These are phyloP conservation scores for Cyanocitta stelleri DNA, from an alignment of 2,113 vertebrate species.

Conservation along the genomic window DNA sequence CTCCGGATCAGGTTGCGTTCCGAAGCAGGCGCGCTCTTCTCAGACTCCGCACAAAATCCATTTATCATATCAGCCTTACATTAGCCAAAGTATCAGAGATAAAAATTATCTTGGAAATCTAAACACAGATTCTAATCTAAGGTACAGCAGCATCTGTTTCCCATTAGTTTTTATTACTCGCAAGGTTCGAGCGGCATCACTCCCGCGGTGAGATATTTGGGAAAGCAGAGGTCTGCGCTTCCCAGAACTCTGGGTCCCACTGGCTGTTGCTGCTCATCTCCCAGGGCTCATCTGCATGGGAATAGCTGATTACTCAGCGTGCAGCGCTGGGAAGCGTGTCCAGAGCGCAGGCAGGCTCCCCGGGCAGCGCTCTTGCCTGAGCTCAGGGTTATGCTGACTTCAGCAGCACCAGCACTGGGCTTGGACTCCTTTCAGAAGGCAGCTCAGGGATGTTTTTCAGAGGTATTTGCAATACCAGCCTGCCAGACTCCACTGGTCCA, in stretches of 20 bases:
- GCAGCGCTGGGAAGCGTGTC: neutral
- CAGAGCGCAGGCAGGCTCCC: neutral
- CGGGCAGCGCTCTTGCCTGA: neutral
- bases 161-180: constrained; percentile 58
- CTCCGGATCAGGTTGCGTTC: neutral
- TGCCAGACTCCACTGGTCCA: neutral
- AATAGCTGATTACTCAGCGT: constrained; percentile 28
- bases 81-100: constrained; percentile 34
- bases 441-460: neutral
- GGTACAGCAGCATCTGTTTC: constrained; percentile 64
- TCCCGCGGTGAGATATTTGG: constrained; percentile 38
- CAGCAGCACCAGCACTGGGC: fast-evolving
- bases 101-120: constrained; percentile 54
- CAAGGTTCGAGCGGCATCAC: constrained; percentile 47
- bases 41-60: neutral
- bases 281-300: constrained; percentile 19
- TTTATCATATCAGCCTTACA: constrained; percentile 34
- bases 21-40: neutral
- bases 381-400: neutral
- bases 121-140: constrained; percentile 59
- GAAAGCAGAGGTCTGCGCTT: neutral
- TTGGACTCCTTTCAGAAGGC: neutral
- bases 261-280: neutral
- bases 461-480: neutral
- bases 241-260: neutral